phyloP scores from a whole-genome alignment of 1,140 invertebrate species.

The Mamestra configurata region DNA sequence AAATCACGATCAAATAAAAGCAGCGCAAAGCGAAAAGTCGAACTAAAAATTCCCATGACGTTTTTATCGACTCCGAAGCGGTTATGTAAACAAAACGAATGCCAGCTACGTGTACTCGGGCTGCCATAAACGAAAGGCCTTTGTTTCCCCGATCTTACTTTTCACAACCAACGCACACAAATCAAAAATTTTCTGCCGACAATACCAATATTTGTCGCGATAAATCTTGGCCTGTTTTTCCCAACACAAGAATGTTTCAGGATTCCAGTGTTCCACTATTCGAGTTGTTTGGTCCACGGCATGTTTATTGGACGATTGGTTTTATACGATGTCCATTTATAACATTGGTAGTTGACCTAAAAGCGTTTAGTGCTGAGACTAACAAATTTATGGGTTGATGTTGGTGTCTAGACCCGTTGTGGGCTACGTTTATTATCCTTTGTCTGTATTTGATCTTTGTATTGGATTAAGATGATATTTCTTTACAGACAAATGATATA shows the following conservation, averaged over 20 bases:
- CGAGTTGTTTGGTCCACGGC: constrained; percentile 36
- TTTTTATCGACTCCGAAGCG: constrained; percentile 31
- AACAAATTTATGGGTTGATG: constrained; percentile 35
- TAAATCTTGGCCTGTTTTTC: constrained; percentile 48
- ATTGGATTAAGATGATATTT: background rate
- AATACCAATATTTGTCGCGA: constrained; percentile 56
- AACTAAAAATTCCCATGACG: constrained; percentile 11
- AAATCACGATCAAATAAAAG: constrained; percentile 24
- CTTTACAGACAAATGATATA: background rate
- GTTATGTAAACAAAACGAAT: constrained; percentile 49
- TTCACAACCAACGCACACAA: constrained; percentile 47
- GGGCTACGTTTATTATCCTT: constrained; percentile 4
- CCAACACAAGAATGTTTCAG: constrained; percentile 9
- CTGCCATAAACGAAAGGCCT: constrained; percentile 16
- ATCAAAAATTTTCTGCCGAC: constrained; percentile 52
- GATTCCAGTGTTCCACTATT: background rate
- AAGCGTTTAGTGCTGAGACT: constrained; percentile 47
- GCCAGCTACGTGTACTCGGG: constrained; percentile 31
- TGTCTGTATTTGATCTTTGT: background rate
- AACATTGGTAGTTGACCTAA: constrained; percentile 51
- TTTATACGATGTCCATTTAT: constrained; percentile 51
- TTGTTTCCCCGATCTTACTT: constrained; percentile 26
- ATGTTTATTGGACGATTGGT: constrained; percentile 47
- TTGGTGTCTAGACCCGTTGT: constrained; percentile 22
- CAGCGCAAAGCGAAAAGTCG: background rate